Percentiles rank a stretch among this genome's conserved stretches.
These are phyloP conservation scores for Eupsilia transversa DNA, from an alignment of 2,888 invertebrate species.

Conservation along the genomic window DNA sequence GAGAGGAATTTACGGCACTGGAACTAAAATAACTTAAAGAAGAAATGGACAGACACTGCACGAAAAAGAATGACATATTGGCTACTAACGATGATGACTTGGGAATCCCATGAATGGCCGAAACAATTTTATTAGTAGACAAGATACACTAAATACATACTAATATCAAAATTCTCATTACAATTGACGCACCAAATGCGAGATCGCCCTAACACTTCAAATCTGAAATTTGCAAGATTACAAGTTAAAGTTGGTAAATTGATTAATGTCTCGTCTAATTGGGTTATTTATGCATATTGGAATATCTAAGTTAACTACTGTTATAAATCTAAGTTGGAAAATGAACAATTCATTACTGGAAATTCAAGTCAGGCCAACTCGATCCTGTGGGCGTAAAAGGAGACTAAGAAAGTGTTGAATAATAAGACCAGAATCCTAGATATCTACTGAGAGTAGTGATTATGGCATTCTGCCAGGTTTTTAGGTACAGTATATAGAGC, in stretches of 20 bases:
- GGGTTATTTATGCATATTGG: conserved; percentile 20
- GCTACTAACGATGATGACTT: neutral
- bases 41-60: neutral
- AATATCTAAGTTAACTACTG: conserved; percentile 2
- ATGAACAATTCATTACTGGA: conserved; percentile 29
- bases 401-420: conserved; percentile 1
- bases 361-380: conserved; percentile 21
- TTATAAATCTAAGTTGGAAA: conserved; percentile 28
- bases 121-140: neutral
- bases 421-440: conserved; percentile 21
- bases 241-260: conserved; percentile 25
- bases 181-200: conserved; percentile 1
- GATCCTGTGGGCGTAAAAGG: conserved; percentile 9
- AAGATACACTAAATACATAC: neutral
- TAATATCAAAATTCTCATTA: neutral
- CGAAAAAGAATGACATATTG: neutral
- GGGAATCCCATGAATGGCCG: neutral
- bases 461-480: conserved; percentile 50
- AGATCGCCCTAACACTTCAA: neutral
- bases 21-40: neutral
- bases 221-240: conserved; percentile 16
- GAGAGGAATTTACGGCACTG: neutral
- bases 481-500: conserved; percentile 4
- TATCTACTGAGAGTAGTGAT: conserved; percentile 25
- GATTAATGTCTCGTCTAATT: conserved; percentile 2